These are phyloP conservation scores for Mesembrinibis cayennensis DNA, from an alignment of 2,113 vertebrate genomes.

Conservation along the genomic window DNA sequence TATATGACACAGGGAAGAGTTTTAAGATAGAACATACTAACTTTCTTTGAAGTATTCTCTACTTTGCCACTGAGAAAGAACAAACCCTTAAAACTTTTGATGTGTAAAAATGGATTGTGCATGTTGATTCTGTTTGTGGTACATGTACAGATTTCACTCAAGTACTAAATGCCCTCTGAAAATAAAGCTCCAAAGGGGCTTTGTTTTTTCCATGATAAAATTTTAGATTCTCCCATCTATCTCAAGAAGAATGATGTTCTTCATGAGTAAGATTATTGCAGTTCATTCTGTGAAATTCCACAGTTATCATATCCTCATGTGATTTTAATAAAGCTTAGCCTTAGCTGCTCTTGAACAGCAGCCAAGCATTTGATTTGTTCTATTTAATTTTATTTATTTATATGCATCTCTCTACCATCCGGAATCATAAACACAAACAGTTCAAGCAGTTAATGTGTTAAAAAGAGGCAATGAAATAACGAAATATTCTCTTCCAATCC, in stretches of 20 bases:
- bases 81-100: neutral
- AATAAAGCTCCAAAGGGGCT: neutral
- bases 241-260: slow-evolving; percentile 12
- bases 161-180: neutral
- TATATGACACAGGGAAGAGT: neutral
- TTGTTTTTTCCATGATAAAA: neutral
- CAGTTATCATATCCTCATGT: slow-evolving; percentile 43
- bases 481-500: neutral
- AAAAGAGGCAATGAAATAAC: slow-evolving; percentile 42
- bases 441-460: slow-evolving; percentile 35
- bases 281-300: slow-evolving; percentile 33
- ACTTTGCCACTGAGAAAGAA: neutral
- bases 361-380: slow-evolving; percentile 52
- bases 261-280: slow-evolving; percentile 10
- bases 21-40: neutral
- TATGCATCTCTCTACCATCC: slow-evolving; percentile 40
- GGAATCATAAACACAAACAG: slow-evolving; percentile 53
- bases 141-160: neutral
- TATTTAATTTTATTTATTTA: slow-evolving; percentile 42
- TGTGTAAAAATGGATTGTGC: neutral
- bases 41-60: neutral
- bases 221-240: neutral
- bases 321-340: slow-evolving; percentile 63
- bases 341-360: slow-evolving; percentile 51
- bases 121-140: neutral